Conservation (phyloP, 2,113 vertebrate species). For the Coryphaenoides rupestris region DNA sequence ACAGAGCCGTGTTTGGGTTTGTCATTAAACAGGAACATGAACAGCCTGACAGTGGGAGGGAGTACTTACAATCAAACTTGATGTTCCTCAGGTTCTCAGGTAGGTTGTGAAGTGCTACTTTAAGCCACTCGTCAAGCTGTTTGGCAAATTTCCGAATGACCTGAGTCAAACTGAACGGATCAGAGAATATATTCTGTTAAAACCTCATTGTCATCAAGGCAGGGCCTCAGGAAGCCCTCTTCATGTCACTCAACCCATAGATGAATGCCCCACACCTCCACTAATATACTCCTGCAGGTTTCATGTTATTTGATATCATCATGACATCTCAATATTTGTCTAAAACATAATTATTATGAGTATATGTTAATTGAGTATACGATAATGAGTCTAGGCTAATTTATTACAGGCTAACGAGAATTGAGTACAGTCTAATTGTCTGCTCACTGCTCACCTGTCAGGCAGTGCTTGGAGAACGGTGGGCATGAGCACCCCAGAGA, state of each 20-base stretch:
- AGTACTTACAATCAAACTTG: conserved; percentile 90
- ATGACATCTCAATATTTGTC: too few relatives aligned
- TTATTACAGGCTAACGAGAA: too few relatives aligned
- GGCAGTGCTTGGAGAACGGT: conserved; percentile 95
- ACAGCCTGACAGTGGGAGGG: neutral
- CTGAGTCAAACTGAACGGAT: conserved; percentile 86
- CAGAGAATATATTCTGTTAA: conserved; percentile 14
- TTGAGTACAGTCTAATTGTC: too few relatives aligned
- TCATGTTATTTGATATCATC: too few relatives aligned
- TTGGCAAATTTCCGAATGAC: conserved; percentile 99
- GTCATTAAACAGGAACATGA: neutral
- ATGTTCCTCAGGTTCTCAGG: conserved; percentile 97
- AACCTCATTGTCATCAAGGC: too few relatives aligned
- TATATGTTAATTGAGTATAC: too few relatives aligned
- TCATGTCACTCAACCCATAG: too few relatives aligned
- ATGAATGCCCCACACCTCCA: too few relatives aligned
- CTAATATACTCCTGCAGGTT: too few relatives aligned
- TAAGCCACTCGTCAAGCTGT: conserved; percentile 97
- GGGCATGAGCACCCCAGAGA: conserved; percentile 98
- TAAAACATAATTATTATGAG: too few relatives aligned
- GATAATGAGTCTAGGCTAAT: too few relatives aligned
- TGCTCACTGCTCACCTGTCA: conserved; percentile 81
- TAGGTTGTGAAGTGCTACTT: conserved; percentile 94
- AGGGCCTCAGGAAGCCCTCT: too few relatives aligned
- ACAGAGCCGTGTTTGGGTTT: neutral